phyloP scores from a whole-genome alignment of 2,113 vertebrate genomes.

The Ophthalmolycus amberensis region DNA sequence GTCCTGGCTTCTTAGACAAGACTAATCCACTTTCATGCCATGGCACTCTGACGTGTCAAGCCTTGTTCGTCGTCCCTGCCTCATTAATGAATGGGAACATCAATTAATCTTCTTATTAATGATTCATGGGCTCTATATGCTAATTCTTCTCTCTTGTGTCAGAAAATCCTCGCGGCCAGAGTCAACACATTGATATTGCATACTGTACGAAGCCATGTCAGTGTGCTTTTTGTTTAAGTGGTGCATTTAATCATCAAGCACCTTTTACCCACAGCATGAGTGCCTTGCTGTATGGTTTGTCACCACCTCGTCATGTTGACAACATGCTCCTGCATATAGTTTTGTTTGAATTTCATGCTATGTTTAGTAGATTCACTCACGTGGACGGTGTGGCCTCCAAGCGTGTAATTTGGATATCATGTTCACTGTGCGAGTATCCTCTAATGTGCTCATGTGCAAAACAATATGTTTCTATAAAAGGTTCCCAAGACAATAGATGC shows the following conservation, averaged over 20 bases:
- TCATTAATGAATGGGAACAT: conserved; percentile 77
- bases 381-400: background rate
- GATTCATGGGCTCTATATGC: conserved; percentile 63
- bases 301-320: background rate
- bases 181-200: conserved; percentile 45
- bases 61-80: conserved; percentile 70
- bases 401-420: background rate
- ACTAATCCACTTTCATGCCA: conserved; percentile 83
- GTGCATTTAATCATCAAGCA: background rate
- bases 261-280: background rate
- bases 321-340: background rate
- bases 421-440: background rate
- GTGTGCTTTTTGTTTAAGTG: conserved; percentile 13
- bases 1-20: conserved; percentile 75
- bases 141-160: conserved; percentile 47
- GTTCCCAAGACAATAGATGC: background rate
- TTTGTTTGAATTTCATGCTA: accelerated
- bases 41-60: conserved; percentile 69
- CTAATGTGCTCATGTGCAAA: background rate
- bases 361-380: conserved; percentile 1
- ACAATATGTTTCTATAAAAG: background rate
- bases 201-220: background rate
- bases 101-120: conserved; percentile 83
- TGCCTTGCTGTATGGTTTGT: background rate
- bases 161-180: conserved; percentile 20